Percentiles rank a stretch among this genome's conserved stretches.
Conservation (phyloP, 2,113 vertebrate species). For the Equus quagga region DNA sequence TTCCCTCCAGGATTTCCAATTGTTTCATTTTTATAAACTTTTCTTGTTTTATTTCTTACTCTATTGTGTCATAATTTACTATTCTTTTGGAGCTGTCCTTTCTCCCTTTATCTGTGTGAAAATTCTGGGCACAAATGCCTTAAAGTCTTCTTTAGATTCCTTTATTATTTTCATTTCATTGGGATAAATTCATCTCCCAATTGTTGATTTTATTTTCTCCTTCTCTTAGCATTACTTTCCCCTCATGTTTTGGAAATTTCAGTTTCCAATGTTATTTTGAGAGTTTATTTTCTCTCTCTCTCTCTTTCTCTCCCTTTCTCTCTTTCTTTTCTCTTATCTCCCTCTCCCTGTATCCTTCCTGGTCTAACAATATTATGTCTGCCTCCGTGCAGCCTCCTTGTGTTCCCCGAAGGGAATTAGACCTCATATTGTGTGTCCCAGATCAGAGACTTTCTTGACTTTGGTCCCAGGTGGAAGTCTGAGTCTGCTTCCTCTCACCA, state of each 20-base stretch:
- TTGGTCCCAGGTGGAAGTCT: background rate
- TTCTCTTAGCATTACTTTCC: background rate
- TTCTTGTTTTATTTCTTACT: constrained; percentile 21
- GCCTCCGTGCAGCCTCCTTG: background rate
- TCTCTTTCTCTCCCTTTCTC: background rate
- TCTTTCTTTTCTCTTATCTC: no score
- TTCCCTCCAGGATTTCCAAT: background rate
- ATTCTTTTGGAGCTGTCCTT: background rate
- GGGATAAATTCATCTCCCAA: background rate
- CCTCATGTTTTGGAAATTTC: background rate
- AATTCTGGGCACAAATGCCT: background rate
- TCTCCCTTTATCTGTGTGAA: background rate
- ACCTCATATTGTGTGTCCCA: background rate
- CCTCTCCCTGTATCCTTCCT: background rate
- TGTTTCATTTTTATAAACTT: background rate
- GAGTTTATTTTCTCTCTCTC: background rate
- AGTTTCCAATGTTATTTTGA: background rate
- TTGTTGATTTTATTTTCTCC: background rate
- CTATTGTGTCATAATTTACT: background rate
- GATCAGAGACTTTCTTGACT: background rate
- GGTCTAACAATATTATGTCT: background rate
- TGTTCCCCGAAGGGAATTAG: background rate
- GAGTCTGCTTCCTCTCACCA: background rate
- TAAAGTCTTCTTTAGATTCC: background rate
- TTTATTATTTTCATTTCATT: background rate